Evolutionary conservation across 2,888 invertebrate genomes (phyloP), one percentile per base, ranked within the genome.

Genomic region (Pristionchus mayeri): DNA sequence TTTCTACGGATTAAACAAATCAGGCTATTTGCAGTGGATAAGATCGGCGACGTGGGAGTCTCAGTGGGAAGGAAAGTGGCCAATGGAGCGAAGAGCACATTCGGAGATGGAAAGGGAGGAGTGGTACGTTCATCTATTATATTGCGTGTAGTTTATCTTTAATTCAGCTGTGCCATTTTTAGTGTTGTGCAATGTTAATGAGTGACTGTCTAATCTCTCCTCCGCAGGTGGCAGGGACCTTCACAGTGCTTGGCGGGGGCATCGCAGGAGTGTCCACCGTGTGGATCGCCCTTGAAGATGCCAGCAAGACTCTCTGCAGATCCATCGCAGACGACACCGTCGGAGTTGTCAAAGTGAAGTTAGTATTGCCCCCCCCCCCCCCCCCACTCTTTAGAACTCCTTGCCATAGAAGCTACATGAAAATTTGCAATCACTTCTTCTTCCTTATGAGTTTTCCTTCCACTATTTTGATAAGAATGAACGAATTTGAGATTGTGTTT

Each of bases 291-390:
- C 93, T 96, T 57, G 96, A 96, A 91, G 94, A 94, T 78, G 96
- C 96, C 0, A 96, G 96, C 0, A 94, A 94, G 85, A 95, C 95
- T 78, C 91, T 95, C 80, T 96, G 95, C 13, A 93, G 91, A 78
- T 93, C 92, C 86, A 93, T 96, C 37, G 95, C 95, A 80, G 94
- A 95, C 88, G 96, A 96, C 93, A 96, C 96, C 0, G 96, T 96
- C 0, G 95, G 95, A 91, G 95, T 96, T 84, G 95, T 96, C 60
- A 94, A 95, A 89, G 95, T 96, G 92, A 96, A 95, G 96, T 96
- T 94, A 93, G 94, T 92, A 44, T 13, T 9, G 44, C 13, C 44
- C n/a, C n/a, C n/a, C n/a, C n/a, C n/a, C n/a, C n/a, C n/a, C n/a
- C n/a, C n/a, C n/a, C n/a, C n/a, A n/a, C n/a, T n/a, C n/a, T n/a